Evolutionary conservation across 2,888 invertebrate genomes (phyloP), one percentile per base, ranked within the genome.

Genomic region (Barypeithes pellucidus): DNA sequence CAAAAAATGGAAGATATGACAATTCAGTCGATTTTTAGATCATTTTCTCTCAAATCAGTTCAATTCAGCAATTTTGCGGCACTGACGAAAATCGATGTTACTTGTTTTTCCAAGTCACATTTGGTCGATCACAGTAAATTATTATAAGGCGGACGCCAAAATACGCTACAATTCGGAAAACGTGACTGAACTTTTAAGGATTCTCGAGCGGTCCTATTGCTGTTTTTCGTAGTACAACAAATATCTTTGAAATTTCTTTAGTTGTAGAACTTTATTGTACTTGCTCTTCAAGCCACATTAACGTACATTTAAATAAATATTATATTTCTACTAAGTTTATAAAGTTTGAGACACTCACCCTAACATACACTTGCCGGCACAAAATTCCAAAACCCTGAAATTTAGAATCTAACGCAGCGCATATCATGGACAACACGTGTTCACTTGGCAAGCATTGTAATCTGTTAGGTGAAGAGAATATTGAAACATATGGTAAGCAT

Each of bases 91-190:
- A 78, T 73, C 60, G 77, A 78, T 77, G 71, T 57, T 63, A 60
- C 74, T 80, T 82, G 80, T 69, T 79, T 75, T 82, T 76, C 78
- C 83, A 78, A 78, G 82, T 83, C 83, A 83, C 83, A 82, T 82
- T 81, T 82, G 79, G 77, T 79, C 81, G 82, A 82, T 83, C 82
- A 82, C 80, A 77, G 79, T 80, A 81, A 82, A 82, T 83, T 83
- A 82, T 82, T 82, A 82, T 82, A 80, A 77, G 79, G 79, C 78
- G 81, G 80, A 81, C 79, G 77, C 80, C 77, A 81, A 82, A 82
- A 81, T 82, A 82, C 79, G 81, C 79, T 76, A 79, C 80, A 80
- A 79, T 81, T 81, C 79, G 68, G 67, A 59, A 76, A 62, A 72
- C 81, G 82, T 80, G 82, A 70, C 73, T 70, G 61, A 80, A 78